Conservation (phyloP, 2,888 invertebrate species). For the Brenthis daphne region DNA sequence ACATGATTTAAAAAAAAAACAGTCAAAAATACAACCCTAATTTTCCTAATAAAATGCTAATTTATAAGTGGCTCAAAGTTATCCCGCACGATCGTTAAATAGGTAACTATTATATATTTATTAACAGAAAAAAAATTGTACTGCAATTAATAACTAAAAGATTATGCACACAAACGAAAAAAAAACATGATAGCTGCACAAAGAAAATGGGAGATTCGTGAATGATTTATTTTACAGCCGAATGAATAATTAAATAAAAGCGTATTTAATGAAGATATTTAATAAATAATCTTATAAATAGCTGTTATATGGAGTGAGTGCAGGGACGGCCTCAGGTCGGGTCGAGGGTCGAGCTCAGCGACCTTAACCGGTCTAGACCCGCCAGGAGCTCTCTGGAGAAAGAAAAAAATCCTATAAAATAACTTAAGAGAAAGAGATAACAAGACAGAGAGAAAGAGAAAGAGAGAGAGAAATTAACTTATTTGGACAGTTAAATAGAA, state of each 20-base stretch:
- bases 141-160: too few species aligned
- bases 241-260: slow-evolving; percentile 4
- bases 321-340: slow-evolving; percentile 59
- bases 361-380: slow-evolving; percentile 67
- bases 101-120: too few species aligned
- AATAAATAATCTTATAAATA: slow-evolving; percentile 36
- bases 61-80: too few species aligned
- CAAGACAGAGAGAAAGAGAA: too few species aligned
- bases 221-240: not conserved
- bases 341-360: slow-evolving; percentile 63
- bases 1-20: too few species aligned
- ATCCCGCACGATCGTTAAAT: too few species aligned
- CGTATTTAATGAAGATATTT: slow-evolving; percentile 30
- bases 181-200: not conserved
- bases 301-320: slow-evolving; percentile 12
- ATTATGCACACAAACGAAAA: not conserved
- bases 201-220: not conserved
- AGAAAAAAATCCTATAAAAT: slow-evolving; percentile 6
- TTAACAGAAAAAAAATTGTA: too few species aligned
- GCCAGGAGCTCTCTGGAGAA: slow-evolving; percentile 67
- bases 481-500: too few species aligned
- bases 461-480: too few species aligned
- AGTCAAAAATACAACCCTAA: too few species aligned
- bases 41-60: too few species aligned
- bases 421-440: too few species aligned